Evolutionary conservation across 1,140 invertebrate species (phyloP).

Genomic region (Chironomus striatipennis): DNA sequence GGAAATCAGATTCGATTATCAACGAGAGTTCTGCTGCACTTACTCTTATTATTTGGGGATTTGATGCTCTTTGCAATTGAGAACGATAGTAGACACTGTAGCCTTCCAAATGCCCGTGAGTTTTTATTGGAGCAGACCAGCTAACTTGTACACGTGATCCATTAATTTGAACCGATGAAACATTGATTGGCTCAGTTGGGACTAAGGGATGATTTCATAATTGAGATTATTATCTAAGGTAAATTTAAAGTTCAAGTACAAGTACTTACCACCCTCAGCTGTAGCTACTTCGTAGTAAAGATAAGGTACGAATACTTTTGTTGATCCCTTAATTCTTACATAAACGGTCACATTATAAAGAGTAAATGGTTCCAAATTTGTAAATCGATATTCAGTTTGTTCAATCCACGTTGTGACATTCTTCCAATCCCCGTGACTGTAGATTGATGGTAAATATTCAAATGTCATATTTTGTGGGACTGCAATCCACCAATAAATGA

Average conservation of each 20-base stretch:
- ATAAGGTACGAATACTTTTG: slow-evolving; percentile 44
- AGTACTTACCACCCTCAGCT: slow-evolving; percentile 48
- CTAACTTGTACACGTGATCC: slow-evolving; percentile 52
- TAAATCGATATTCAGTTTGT: slow-evolving; percentile 49
- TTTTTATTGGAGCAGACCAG: slow-evolving; percentile 55
- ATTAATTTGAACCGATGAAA: slow-evolving; percentile 54
- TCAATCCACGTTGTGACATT: slow-evolving; percentile 49
- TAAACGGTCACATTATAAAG: slow-evolving; percentile 71
- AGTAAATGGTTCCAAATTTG: slow-evolving; percentile 56
- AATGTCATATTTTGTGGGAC: slow-evolving; percentile 37
- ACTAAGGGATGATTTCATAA: slow-evolving; percentile 37
- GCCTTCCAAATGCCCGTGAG: slow-evolving; percentile 52
- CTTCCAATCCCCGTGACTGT: slow-evolving; percentile 41
- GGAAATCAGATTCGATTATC: slow-evolving; percentile 48
- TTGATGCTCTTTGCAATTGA: slow-evolving; percentile 31
- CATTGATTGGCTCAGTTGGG: slow-evolving; percentile 54
- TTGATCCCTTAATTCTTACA: slow-evolving; percentile 46
- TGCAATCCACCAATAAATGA: slow-evolving; percentile 49
- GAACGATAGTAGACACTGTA: slow-evolving; percentile 52
- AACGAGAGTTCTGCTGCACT: slow-evolving; percentile 40
- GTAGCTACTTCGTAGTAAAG: slow-evolving; percentile 53
- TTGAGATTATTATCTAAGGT: slow-evolving; percentile 23
- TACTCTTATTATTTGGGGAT: slow-evolving; percentile 41
- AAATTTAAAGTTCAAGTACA: slow-evolving; percentile 26
- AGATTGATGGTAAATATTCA: slow-evolving; percentile 54